Percentiles rank a stretch among this genome's conserved stretches.
These are phyloP conservation scores for Drosophila aldrichi DNA, from an alignment of 2,888 invertebrate genomes.

Conservation along the genomic window DNA sequence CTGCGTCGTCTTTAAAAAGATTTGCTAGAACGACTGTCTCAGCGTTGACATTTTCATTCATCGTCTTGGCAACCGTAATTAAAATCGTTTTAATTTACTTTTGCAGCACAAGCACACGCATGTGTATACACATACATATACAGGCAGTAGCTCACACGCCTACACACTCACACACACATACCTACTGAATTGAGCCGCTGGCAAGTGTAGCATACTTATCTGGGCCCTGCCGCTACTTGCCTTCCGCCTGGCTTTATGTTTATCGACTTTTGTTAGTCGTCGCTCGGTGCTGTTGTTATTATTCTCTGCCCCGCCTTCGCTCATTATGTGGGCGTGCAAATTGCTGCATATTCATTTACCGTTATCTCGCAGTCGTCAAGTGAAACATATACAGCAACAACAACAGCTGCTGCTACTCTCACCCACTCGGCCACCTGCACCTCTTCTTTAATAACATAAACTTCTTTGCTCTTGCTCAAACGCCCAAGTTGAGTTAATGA, in stretches of 20 bases:
- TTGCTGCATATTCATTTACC: constrained; percentile 82
- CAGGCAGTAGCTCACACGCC: constrained; percentile 25
- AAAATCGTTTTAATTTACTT: constrained; percentile 83
- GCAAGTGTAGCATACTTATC: constrained; percentile 76
- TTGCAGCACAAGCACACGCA: constrained; percentile 59
- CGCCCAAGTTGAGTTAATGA: constrained; percentile 79
- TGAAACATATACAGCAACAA: constrained; percentile 64
- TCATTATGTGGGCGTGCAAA: constrained; percentile 82
- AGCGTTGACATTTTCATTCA: constrained; percentile 82
- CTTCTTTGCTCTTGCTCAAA: constrained; percentile 64
- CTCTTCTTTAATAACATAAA: constrained; percentile 78
- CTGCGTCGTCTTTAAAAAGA: constrained; percentile 44
- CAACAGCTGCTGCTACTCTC: constrained; percentile 49
- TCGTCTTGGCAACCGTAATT: constrained; percentile 83
- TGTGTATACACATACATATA: constrained; percentile 15
- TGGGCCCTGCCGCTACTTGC: constrained; percentile 44
- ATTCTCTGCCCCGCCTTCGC: constrained; percentile 64
- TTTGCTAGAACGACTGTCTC: constrained; percentile 27
- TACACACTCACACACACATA: constrained; percentile 5
- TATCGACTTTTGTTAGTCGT: constrained; percentile 79
- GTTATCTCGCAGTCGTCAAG: constrained; percentile 79
- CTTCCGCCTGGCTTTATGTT: constrained; percentile 67
- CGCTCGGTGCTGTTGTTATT: constrained; percentile 57
- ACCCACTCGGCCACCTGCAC: constrained; percentile 15
- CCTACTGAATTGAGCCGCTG: constrained; percentile 8